These are phyloP conservation scores for Armadillidium nasatum DNA, from an alignment of 1,140 invertebrate genomes.

Conservation along the genomic window DNA sequence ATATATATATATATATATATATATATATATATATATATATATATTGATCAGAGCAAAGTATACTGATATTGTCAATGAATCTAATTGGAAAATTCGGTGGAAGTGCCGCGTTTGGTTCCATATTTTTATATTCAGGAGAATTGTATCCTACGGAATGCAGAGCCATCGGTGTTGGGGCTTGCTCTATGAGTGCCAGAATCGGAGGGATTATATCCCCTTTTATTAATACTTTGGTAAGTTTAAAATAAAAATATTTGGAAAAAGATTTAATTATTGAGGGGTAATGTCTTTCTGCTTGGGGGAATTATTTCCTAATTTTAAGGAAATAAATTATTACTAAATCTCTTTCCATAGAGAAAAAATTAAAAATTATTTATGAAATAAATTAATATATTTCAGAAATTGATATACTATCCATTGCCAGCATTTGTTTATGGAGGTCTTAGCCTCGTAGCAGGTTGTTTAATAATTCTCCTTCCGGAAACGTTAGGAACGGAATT, in stretches of 20 bases:
- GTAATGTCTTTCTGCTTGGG: too few relatives aligned
- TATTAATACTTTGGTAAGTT: constrained; percentile 13
- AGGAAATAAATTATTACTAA: too few relatives aligned
- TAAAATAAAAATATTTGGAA: constrained; percentile 9
- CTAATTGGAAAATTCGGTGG: constrained; percentile 19
- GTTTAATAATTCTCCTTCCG: constrained; percentile 47
- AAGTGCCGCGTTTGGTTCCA: background rate
- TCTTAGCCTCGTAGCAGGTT: constrained; percentile 46
- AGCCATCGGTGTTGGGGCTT: constrained; percentile 10
- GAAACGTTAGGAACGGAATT: constrained; percentile 48
- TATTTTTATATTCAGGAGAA: constrained; percentile 18
- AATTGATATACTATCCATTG: too few relatives aligned
- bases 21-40: too few relatives aligned
- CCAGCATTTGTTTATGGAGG: constrained; percentile 44
- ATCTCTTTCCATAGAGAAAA: too few relatives aligned
- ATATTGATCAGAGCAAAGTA: constrained; percentile 48
- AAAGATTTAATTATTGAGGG: too few relatives aligned
- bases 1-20: too few relatives aligned
- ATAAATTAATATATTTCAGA: too few relatives aligned
- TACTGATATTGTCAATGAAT: constrained; percentile 56
- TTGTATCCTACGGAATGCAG: constrained; percentile 10
- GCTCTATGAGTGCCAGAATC: constrained; percentile 21
- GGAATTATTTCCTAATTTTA: too few relatives aligned
- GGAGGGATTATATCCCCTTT: constrained; percentile 16
- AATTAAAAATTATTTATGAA: too few relatives aligned